Percentiles rank a stretch among this genome's conserved stretches.
phyloP scores from a whole-genome alignment of 1,140 invertebrate species.

The Parasteatoda tepidariorum region DNA sequence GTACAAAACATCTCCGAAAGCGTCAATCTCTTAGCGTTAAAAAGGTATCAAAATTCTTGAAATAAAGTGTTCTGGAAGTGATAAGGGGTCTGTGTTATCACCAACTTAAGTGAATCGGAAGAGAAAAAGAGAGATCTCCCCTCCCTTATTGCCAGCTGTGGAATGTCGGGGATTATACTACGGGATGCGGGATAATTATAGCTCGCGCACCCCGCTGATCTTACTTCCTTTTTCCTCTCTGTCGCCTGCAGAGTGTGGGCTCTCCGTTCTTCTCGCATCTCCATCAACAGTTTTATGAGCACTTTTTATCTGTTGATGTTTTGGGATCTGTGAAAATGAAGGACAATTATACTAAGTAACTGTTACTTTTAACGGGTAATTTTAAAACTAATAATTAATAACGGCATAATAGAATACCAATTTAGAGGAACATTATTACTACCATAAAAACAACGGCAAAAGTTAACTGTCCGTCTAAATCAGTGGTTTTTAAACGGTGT shows the following conservation, averaged over 20 bases:
- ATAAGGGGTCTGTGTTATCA: neutral
- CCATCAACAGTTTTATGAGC: neutral
- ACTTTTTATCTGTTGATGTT: neutral
- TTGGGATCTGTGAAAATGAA: neutral
- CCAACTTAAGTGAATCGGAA: neutral
- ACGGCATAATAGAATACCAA: too few species aligned
- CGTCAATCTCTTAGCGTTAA: neutral
- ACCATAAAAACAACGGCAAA: too few species aligned
- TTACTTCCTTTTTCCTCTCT: slow-evolving; percentile 43
- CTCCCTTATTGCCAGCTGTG: slow-evolving; percentile 16
- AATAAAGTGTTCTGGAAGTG: neutral
- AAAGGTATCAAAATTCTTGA: neutral
- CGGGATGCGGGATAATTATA: slow-evolving; percentile 58
- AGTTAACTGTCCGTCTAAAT: too few species aligned
- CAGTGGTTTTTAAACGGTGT: too few species aligned
- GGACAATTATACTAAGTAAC: neutral
- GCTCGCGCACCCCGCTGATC: slow-evolving; percentile 31
- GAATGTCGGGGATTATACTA: slow-evolving; percentile 30
- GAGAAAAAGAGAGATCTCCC: neutral
- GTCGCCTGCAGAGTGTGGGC: slow-evolving; percentile 9
- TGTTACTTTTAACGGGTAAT: too few species aligned
- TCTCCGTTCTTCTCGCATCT: neutral
- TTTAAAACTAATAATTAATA: too few species aligned
- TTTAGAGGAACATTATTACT: too few species aligned
- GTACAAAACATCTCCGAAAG: too few species aligned